Base-by-base conservation (phyloP, 2,888 invertebrate genomes). In the Tetheella fluctuosa region DNA sequence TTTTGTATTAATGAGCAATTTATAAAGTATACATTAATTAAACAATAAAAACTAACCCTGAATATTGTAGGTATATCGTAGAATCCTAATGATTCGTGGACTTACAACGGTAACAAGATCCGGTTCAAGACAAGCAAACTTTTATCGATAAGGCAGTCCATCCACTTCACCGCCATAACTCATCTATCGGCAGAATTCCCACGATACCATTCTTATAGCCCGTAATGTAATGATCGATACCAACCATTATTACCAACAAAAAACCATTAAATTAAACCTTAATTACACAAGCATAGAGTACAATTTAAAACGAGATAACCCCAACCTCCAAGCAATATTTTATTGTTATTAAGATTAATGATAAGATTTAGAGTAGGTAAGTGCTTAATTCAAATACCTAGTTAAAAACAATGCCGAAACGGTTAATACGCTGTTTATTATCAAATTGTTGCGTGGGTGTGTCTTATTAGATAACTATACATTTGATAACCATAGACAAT, bases 271-370 rank as follows among this genome's bases (percentile, higher is more conserved):
- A 83, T 70, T 80, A 74, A 77, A 83, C 89, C 82, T 74, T 90
- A 88, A 80, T 66, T 63, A 64, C 57, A 71, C 25, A 23, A 1
- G 53, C 64, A 74, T 81, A 87, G 80, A 81, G 86, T 79, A 68
- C 65, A 84, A 69, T 79, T 80, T 86, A 57, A 67, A 79, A 76
- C 69, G 73, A 73, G 65, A 69, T 69, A 65, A 71, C 64, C 68
- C 65, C 72, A 76, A 83, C 77, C 83, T 85, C 79, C 73, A 71
- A 82, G 86, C 86, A 85, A 91, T 91, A 91, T 91, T 91, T 92
- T 92, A 92, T 91, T 91, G 90, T 91, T 89, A 91, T 93, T 92
- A 92, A 92, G 92, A 93, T 93, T 91, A 89, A 92, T 92, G 92
- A 93, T 93, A 92, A 92, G 85, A 85, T 84, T 89, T 86, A 85